Conservation (phyloP, 1,140 invertebrate genomes). For the Drosophila pandora region DNA sequence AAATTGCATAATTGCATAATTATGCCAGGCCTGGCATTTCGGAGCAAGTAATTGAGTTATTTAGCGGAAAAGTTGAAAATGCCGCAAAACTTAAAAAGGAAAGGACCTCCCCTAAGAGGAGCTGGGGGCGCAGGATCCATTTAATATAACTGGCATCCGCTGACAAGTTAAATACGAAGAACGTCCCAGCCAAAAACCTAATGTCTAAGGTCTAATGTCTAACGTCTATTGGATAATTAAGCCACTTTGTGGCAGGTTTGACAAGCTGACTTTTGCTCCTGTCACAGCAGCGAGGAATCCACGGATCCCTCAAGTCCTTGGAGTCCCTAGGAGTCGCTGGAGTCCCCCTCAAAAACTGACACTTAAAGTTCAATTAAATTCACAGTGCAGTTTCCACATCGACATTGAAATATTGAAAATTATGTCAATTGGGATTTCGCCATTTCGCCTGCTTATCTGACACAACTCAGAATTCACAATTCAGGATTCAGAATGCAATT, state of each 20-base stretch:
- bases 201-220: constrained; percentile 19
- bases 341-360: constrained; percentile 22
- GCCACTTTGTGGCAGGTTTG: constrained; percentile 80
- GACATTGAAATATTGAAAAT: constrained; percentile 68
- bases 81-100: constrained; percentile 14
- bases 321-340: neutral
- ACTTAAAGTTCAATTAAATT: constrained; percentile 79
- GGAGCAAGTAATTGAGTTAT: constrained; percentile 64
- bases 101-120: neutral
- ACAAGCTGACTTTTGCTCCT: constrained; percentile 73
- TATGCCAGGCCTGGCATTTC: constrained; percentile 16
- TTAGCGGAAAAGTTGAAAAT: constrained; percentile 56
- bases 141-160: constrained; percentile 71
- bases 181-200: constrained; percentile 1
- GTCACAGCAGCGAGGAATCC: constrained; percentile 45
- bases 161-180: constrained; percentile 66
- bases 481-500: constrained; percentile 69
- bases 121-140: constrained; percentile 30
- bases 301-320: neutral
- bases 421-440: constrained; percentile 54
- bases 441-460: constrained; percentile 48
- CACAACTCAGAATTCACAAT: constrained; percentile 20
- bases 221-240: constrained; percentile 81
- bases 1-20: constrained; percentile 69
- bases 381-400: constrained; percentile 38